phyloP scores from a whole-genome alignment of 2,888 invertebrate genomes.

The Chalcis sispes region DNA sequence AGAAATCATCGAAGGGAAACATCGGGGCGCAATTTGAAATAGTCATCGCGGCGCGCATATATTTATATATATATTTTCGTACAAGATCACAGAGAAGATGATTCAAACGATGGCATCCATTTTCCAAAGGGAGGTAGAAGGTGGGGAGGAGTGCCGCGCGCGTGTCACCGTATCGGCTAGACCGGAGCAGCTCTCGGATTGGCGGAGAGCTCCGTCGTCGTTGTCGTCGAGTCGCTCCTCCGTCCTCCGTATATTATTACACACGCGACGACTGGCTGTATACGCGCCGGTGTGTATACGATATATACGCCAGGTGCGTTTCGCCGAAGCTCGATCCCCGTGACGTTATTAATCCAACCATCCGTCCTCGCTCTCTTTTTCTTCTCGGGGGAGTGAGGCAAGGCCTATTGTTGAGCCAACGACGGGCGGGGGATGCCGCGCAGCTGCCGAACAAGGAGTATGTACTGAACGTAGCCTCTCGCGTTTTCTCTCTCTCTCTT shows the following conservation, averaged over 20 bases:
- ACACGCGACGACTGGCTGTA: too few relatives aligned
- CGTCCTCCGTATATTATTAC: too few relatives aligned
- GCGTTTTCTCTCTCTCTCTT: neutral
- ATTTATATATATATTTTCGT: neutral
- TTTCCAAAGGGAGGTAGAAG: conserved; percentile 44
- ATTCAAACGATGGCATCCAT: too few relatives aligned
- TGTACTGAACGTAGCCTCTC: conserved; percentile 29
- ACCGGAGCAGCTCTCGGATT: conserved; percentile 66
- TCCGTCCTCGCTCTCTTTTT: conserved; percentile 56
- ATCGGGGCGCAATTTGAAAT: too few relatives aligned
- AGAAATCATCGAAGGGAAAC: too few relatives aligned
- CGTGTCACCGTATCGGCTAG: conserved; percentile 41
- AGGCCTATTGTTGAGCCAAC: conserved; percentile 52
- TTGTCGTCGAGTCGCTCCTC: too few relatives aligned
- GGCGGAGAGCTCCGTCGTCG: conserved; percentile 59
- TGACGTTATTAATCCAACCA: conserved; percentile 76
- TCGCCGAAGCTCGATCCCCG: conserved; percentile 61
- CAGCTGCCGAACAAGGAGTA: conserved; percentile 16
- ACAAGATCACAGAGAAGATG: neutral
- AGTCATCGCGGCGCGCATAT: too few relatives aligned
- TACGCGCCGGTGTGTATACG: neutral
- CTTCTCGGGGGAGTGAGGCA: conserved; percentile 64
- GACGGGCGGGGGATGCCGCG: conserved; percentile 43
- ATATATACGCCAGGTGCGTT: conserved; percentile 71
- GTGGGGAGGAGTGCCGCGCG: too few relatives aligned